Base-by-base conservation (phyloP, 2,113 vertebrate species). In the Uropsilus gracilis region DNA sequence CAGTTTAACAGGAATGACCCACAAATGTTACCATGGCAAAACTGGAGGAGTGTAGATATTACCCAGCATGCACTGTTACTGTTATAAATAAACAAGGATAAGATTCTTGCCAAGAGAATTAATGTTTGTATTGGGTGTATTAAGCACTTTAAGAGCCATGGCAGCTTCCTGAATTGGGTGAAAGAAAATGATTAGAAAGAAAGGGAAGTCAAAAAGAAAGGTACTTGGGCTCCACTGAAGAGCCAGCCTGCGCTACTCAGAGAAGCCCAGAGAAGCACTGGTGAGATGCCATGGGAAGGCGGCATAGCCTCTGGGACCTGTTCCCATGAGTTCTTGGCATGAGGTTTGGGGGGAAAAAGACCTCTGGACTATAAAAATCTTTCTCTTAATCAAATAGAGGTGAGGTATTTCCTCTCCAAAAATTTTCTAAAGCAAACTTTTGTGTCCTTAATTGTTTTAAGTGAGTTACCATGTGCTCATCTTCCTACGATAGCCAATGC, bases 81-180 rank as follows among this genome's bases (percentile, higher is more conserved):
- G 55, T 8, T 61, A 30, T 61, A 61, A 61, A 61, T 12, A 30
- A 26, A 61, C 3, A 99, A 99, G 97, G 99, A 99, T 78, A 99
- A 98, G 97, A 99, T 99, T 97, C 99, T 99, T 97, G 99, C 99
- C 95, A 99, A 99, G 98, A 99, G 99, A 97, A 99, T 99, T 94
- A 99, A 99, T 46, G 99, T 99, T 97, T 99, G 99, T 32, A 99
- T 99, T 93, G 99, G 99, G 98, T 99, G 99, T 3, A 98, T 99
- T 94, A 99, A 99, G 80, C 99, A 99, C 98, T 99, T 99, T 53
- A 99, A 99, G 98, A 99, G 99, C 98, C 98, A 99, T 96, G 99
- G 99, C 98, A 99, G 99, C 95, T 99, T 99, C 97, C 98, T 99
- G 98, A 61, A 61, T 11, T 11, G 2, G 7, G 59, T 30, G 59